Evolutionary conservation across 2,888 invertebrate species (phyloP).

Genomic region (Tenodera sinensis): DNA sequence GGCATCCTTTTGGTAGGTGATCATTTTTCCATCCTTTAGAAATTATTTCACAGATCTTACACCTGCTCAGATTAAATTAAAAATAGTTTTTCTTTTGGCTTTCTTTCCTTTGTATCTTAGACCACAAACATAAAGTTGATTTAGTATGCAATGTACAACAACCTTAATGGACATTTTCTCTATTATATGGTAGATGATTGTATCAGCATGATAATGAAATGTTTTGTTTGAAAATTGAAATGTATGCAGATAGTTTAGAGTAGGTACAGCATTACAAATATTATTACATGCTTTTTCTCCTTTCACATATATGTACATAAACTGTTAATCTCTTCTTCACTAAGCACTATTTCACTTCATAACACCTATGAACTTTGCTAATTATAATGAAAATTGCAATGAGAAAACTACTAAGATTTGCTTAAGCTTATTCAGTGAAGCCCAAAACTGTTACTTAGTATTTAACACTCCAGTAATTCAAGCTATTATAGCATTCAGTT

Average conservation of each 20-base stretch:
- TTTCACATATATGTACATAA: neutral
- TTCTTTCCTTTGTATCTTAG: too few relatives aligned
- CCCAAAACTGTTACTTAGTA: neutral
- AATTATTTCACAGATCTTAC: neutral
- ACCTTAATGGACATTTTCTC: neutral
- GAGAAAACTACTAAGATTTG: neutral
- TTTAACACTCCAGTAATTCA: neutral
- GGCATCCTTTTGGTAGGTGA: neutral
- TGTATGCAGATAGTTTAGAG: neutral
- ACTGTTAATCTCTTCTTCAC: neutral
- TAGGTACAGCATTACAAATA: neutral
- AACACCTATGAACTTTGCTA: neutral
- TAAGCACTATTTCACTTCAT: neutral
- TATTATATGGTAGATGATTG: neutral
- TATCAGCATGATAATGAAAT: neutral
- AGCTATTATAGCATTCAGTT: too few relatives aligned
- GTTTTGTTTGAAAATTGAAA: neutral
- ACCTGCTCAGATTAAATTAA: neutral
- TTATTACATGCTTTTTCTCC: neutral
- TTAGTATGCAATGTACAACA: neutral
- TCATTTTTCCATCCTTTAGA: neutral
- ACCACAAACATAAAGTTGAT: neutral
- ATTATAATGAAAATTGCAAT: neutral
- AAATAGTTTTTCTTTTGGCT: neutral
- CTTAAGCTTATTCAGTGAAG: neutral